Percentiles rank a stretch among this genome's conserved stretches.
phyloP scores from a whole-genome alignment of 2,797 vertebrate genomes.

The Falco concolor region DNA sequence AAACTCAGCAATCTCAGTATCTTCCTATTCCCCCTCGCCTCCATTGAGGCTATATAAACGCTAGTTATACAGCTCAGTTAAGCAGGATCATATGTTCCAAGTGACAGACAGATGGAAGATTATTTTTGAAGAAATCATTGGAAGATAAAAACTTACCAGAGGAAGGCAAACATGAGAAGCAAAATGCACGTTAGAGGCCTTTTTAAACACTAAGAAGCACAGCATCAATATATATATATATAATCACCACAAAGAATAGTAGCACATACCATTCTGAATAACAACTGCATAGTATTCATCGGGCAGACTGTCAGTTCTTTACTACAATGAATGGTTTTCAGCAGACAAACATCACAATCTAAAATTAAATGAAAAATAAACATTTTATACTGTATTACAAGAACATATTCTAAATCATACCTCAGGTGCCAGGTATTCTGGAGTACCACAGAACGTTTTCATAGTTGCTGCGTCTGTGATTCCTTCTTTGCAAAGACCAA shows the following conservation, averaged over 20 bases:
- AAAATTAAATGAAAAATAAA: not conserved
- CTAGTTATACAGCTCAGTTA: conserved; percentile 3
- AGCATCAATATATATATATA: not conserved
- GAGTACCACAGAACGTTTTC: conserved; percentile 98
- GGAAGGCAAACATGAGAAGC: not conserved
- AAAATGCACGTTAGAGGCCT: not conserved
- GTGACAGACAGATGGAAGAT: conserved; percentile 54
- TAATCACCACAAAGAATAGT: not conserved
- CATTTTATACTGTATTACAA: not conserved
- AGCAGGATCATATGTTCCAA: conserved; percentile 40
- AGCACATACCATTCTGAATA: not conserved
- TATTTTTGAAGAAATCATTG: conserved; percentile 29
- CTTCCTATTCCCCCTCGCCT: not conserved
- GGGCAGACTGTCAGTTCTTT: not conserved
- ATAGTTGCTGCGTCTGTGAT: conserved; percentile 97
- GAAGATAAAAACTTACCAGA: conserved; percentile 26
- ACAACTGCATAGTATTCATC: not conserved
- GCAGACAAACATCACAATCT: not conserved
- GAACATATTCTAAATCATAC: conserved; percentile 67
- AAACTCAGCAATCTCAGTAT: not conserved
- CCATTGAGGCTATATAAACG: conserved; percentile 25
- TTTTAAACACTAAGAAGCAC: not conserved
- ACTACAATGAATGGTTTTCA: not conserved
- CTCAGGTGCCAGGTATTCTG: conserved; percentile 95
- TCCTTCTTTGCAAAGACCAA: conserved; percentile 97